phyloP scores from a whole-genome alignment of 2,113 vertebrate species.

The Astatoreochromis straeleni region DNA sequence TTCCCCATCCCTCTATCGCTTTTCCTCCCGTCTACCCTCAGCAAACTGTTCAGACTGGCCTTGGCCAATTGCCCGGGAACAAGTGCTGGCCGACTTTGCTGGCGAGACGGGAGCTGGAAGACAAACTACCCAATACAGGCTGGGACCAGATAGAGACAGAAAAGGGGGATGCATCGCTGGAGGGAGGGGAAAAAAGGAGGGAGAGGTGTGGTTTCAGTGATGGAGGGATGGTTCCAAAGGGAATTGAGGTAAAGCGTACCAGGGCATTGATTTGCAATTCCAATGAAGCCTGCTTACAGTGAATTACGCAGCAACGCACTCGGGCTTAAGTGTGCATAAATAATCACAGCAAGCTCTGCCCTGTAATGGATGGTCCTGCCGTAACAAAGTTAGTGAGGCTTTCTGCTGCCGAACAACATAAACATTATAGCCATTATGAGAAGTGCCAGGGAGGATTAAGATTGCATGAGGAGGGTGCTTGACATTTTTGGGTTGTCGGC shows the following conservation, averaged over 20 bases:
- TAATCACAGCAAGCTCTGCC: constrained; percentile 49
- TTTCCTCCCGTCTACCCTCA: neutral
- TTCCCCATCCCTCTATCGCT: neutral
- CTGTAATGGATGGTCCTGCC: constrained; percentile 45
- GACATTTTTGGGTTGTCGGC: neutral
- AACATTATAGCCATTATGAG: constrained; percentile 51
- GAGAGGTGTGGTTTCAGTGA: constrained; percentile 2
- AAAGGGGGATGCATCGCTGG: neutral
- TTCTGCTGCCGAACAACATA: constrained; percentile 33
- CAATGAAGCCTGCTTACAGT: constrained; percentile 70
- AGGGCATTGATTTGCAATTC: constrained; percentile 72
- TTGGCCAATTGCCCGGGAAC: constrained; percentile 46
- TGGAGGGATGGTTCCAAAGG: constrained; percentile 24
- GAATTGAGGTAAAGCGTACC: constrained; percentile 40
- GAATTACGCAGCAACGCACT: constrained; percentile 67
- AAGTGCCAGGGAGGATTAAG: constrained; percentile 35
- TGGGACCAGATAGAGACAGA: constrained; percentile 45
- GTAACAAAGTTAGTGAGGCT: constrained; percentile 59
- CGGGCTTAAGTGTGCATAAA: constrained; percentile 70
- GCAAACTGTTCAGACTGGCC: constrained; percentile 5
- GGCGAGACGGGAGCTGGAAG: constrained; percentile 32
- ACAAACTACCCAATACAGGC: constrained; percentile 49
- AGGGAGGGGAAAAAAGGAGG: neutral
- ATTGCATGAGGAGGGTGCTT: neutral
- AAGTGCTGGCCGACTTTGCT: constrained; percentile 22